phyloP scores from a whole-genome alignment of 1,140 invertebrate species.

The Heliconius congener region DNA sequence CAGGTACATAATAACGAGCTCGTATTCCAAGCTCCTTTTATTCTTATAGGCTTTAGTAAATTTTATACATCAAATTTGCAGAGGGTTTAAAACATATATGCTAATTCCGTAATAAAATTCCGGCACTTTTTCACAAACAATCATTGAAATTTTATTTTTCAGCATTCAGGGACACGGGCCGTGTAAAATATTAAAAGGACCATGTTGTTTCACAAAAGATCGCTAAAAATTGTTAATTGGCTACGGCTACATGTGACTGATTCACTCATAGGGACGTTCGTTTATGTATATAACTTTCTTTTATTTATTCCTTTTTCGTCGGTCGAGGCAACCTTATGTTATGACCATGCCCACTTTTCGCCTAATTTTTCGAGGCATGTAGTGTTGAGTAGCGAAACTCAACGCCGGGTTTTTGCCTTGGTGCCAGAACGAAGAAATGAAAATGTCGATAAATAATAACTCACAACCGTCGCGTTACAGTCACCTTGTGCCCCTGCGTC shows the following conservation, averaged over 20 bases:
- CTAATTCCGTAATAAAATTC: not conserved
- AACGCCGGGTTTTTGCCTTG: too few species aligned
- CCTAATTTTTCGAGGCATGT: too few species aligned
- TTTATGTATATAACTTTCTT: not conserved
- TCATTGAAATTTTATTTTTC: constrained; percentile 3
- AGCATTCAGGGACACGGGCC: not conserved
- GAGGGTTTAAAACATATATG: not conserved
- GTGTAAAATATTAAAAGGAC: not conserved
- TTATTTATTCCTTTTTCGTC: too few species aligned
- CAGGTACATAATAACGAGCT: too few species aligned
- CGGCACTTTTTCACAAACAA: not conserved
- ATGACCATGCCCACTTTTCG: too few species aligned
- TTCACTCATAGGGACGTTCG: not conserved
- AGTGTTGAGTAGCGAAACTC: too few species aligned
- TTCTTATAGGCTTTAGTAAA: not conserved
- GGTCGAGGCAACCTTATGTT: too few species aligned
- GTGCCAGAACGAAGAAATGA: too few species aligned
- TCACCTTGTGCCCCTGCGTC: too few species aligned
- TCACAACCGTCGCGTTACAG: too few species aligned
- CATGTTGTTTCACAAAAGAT: not conserved
- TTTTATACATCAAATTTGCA: not conserved
- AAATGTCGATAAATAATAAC: too few species aligned
- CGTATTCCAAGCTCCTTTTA: too few species aligned
- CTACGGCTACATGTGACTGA: not conserved
- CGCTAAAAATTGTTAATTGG: not conserved